Evolutionary conservation across 2,113 vertebrate species (phyloP), one percentile per base, ranked within the genome.

Genomic region (Siniperca knerii): DNA sequence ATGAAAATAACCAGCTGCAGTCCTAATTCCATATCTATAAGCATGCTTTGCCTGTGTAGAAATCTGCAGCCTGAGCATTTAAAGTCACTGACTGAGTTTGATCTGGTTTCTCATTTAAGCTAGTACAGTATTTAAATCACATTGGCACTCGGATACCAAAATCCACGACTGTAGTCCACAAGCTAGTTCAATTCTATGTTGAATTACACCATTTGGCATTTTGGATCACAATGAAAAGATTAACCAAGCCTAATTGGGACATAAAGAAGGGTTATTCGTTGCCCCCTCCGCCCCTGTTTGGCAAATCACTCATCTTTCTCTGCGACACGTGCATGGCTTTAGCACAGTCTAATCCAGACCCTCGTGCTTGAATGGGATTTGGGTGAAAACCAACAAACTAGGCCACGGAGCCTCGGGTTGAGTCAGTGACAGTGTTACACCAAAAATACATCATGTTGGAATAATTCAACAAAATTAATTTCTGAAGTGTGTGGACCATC

Each of bases 381-480:
- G 86, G 90, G 91, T 92, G 83, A 93, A 93, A 93, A 93, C 57
- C 78, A 84, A 84, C 82, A 89, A 94, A 92, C 57, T 91, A 77
- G 92, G 87, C 83, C 92, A 91, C 64, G 25, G 60, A 77, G 79
- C 88, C 83, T 80, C 33, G 10, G 88, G 89, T 70, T 84, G 79
- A 92, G 70, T 89, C 78, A 81, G 79, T 69, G 83, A 85, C 60
- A 80, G 84, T 37, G 58, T 57, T 46, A 40, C 7, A 69, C 79
- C 82, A 76, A 90, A 94, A 91, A 92, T 86, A 90, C 79, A 84
- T 20, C 7, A 25, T 60, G 72, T 42, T 82, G 77, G 75, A 92
- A 90, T 90, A 91, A 89, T 92, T 85, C 29, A 93, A 85, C 87
- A 90, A 90, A 87, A 92, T 83, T 33, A 1, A 92, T 83, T 91